Base-by-base conservation (phyloP, 2,113 vertebrate species). In the Burhinus bistriatus region DNA sequence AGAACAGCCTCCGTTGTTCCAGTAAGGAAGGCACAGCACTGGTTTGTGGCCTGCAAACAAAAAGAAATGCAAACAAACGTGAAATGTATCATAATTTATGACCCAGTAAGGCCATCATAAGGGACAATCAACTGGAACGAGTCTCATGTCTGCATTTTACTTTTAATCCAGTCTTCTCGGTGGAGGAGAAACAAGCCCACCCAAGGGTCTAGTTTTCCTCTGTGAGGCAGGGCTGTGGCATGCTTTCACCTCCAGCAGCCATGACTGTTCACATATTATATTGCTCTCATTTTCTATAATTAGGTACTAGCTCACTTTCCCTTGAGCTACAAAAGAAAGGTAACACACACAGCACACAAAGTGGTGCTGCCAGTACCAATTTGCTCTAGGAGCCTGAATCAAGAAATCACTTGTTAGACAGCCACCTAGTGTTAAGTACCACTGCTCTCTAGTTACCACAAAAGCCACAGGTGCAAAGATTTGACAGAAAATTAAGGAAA, bases 381-480 rank as follows among this genome's bases (percentile, higher is more conserved):
- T 55, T 89, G 68, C 30, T 65, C 84, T 14, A 61, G 38, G 29
- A 94, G 70, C 9, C 45, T 16, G 42, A 51, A 65, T 64, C 15
- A 40, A 69, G 77, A 83, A 90, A 80, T 55, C 9, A n/a, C 51
- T 96, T 86, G 87, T 77, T 81, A 96, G 89, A 91, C 55, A 77
- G 97, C 96, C 96, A 95, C 59, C 96, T 97, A 97, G 95, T 3
- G 97, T 93, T 85, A 73, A 65, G 30, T 22, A 49, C 34, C n/a
- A 21, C 70, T 17, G 29, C 42, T 80, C 45, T 58, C 51, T 18
- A 32, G 30, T 8, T 47, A 47, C 29, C 66, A 85, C 17, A 36
- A 83, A 62, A 80, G 20, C 23, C 32, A 77, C 6, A 69, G 6
- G 7, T 19, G 3, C 30, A 83, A 76, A 85, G 8, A 15, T 47